phyloP scores from a whole-genome alignment of 2,888 invertebrate genomes.

The Dolomedes plantarius region DNA sequence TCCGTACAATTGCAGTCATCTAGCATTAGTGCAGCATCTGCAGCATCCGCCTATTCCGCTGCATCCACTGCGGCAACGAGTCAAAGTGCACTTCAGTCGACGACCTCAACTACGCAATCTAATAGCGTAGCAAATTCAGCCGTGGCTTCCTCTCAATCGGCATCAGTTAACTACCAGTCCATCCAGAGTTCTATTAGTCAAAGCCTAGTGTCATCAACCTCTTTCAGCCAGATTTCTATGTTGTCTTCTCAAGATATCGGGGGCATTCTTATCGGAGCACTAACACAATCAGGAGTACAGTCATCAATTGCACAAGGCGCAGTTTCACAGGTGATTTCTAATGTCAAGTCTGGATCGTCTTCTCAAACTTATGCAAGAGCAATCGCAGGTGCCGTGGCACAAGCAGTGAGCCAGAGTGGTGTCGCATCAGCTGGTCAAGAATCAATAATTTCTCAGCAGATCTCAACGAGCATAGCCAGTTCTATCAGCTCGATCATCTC shows the following conservation, averaged over 20 bases:
- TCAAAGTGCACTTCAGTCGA: neutral
- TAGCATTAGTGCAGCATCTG: neutral
- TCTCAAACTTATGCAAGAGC: neutral
- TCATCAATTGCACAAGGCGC: neutral
- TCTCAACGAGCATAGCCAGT: neutral
- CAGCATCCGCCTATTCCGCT: neutral
- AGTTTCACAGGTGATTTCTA: neutral
- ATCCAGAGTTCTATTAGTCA: neutral
- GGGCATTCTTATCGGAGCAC: neutral
- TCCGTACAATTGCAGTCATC: neutral
- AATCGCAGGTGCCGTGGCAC: slow-evolving; percentile 5
- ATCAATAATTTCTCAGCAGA: neutral
- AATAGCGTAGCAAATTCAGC: neutral
- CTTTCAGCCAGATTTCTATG: neutral
- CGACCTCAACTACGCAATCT: neutral
- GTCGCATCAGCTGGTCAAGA: slow-evolving; percentile 3
- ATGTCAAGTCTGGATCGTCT: neutral
- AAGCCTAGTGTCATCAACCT: neutral
- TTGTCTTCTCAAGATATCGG: neutral
- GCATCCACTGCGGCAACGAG: neutral
- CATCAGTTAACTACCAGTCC: slow-evolving; percentile 3
- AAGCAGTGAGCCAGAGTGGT: neutral
- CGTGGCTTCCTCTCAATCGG: neutral
- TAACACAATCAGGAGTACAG: slow-evolving; percentile 1
- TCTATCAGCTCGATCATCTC: neutral